phyloP scores from a whole-genome alignment of 2,797 vertebrate genomes.

The Antennarius maculatus region DNA sequence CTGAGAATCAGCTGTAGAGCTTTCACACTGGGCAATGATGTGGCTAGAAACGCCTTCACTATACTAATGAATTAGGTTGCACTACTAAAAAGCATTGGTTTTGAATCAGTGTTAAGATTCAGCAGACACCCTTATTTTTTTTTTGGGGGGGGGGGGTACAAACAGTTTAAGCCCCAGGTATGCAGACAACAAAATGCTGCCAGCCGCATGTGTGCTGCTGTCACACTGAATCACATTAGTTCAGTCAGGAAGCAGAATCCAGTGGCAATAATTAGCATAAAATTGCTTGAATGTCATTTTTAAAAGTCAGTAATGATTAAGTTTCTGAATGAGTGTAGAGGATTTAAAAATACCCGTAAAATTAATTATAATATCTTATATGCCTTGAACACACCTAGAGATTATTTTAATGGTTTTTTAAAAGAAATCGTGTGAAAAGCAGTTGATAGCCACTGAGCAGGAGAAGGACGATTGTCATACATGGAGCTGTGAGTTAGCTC shows the following conservation, averaged over 20 bases:
- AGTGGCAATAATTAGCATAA: neutral
- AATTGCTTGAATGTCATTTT: neutral
- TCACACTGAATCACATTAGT: too few species aligned
- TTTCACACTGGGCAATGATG: neutral
- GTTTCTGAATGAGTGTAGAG: too few species aligned
- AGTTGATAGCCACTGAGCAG: neutral
- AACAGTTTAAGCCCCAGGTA: too few species aligned
- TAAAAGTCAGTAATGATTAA: neutral
- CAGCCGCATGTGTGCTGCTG: too few species aligned
- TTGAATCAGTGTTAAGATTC: neutral
- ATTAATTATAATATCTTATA: neutral
- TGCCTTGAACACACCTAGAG: neutral
- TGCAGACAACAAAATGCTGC: too few species aligned
- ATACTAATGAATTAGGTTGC: too few species aligned
- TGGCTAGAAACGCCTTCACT: neutral
- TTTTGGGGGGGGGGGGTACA: too few species aligned
- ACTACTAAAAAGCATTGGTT: too few species aligned
- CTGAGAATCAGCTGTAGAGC: neutral
- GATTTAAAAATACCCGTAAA: too few species aligned
- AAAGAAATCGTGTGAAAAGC: neutral
- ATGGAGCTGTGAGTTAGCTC: too few species aligned
- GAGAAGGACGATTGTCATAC: too few species aligned
- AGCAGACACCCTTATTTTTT: neutral
- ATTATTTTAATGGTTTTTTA: neutral
- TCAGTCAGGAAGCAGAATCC: neutral